Conservation (phyloP, 2,888 invertebrate genomes). For the Protodeltote pygarga region DNA sequence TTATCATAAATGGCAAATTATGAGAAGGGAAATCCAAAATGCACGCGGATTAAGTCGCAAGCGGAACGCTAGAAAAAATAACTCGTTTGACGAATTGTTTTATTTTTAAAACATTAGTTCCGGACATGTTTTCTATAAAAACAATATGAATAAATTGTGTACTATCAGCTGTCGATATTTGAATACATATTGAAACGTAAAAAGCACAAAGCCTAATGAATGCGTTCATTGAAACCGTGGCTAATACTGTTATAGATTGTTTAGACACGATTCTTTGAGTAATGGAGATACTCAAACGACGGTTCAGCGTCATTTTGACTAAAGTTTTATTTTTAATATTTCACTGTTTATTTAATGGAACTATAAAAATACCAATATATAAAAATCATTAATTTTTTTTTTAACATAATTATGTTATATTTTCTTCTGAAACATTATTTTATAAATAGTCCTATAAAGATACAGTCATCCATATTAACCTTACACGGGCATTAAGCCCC, state of each 20-base stretch:
- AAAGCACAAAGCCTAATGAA: slow-evolving; percentile 18
- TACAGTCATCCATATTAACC: too few species aligned
- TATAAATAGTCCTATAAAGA: too few species aligned
- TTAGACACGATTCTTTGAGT: slow-evolving; percentile 26
- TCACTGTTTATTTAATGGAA: neutral
- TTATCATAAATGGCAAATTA: too few species aligned
- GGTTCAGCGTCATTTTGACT: too few species aligned
- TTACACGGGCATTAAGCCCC: too few species aligned
- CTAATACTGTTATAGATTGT: slow-evolving; percentile 28
- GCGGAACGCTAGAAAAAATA: slow-evolving; percentile 2
- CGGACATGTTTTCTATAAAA: slow-evolving; percentile 26
- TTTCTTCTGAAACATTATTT: too few species aligned
- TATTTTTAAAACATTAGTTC: slow-evolving; percentile 29
- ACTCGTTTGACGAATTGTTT: slow-evolving; percentile 5
- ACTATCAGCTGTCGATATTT: slow-evolving; percentile 7
- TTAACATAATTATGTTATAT: too few species aligned
- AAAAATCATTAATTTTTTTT: too few species aligned
- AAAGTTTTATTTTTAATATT: neutral
- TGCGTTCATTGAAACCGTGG: slow-evolving; percentile 26
- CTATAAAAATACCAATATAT: too few species aligned
- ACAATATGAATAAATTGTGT: slow-evolving; percentile 8
- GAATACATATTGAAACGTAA: slow-evolving; percentile 13
- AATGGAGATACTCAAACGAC: too few species aligned
- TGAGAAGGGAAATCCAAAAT: too few species aligned
- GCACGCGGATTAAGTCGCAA: slow-evolving; percentile 5